These are phyloP conservation scores for Atractosteus spatula DNA, from an alignment of 2,113 vertebrate species.

Conservation along the genomic window DNA sequence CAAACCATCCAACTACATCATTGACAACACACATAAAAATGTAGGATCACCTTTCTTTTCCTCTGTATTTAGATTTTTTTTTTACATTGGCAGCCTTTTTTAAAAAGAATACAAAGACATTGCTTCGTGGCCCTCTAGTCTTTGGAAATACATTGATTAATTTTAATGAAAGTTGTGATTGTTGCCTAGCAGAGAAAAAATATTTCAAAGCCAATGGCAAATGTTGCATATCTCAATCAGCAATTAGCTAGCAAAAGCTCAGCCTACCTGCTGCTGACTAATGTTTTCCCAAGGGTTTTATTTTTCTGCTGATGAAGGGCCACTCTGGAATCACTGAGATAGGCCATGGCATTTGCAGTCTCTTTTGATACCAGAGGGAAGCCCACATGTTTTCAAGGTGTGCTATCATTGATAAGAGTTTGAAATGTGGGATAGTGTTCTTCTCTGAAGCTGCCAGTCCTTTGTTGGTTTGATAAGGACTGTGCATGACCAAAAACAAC, in stretches of 20 bases:
- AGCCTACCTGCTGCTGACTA: neutral
- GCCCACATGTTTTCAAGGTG: neutral
- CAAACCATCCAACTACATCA: no score
- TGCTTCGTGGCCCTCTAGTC: neutral
- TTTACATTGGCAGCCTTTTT: no score
- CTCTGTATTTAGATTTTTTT: no score
- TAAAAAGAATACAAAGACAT: no score
- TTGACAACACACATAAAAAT: no score
- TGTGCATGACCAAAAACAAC: no score
- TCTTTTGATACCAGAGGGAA: neutral
- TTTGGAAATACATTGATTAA: neutral
- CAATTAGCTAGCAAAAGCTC: neutral
- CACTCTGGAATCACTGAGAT: no score
- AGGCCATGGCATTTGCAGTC: neutral
- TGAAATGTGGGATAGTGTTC: no score
- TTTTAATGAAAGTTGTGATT: neutral
- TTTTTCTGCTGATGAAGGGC: neutral
- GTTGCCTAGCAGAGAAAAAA: neutral
- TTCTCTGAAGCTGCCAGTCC: no score
- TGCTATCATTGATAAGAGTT: no score
- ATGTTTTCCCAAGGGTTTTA: constrained; percentile 1
- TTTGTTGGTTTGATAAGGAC: no score
- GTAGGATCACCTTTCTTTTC: no score
- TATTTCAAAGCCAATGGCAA: neutral
- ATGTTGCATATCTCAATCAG: neutral